A percentile compares a stretch with the other conserved stretches of the same genome.
phyloP scores from a whole-genome alignment of 2,113 vertebrate genomes.

The Columbina picui region DNA sequence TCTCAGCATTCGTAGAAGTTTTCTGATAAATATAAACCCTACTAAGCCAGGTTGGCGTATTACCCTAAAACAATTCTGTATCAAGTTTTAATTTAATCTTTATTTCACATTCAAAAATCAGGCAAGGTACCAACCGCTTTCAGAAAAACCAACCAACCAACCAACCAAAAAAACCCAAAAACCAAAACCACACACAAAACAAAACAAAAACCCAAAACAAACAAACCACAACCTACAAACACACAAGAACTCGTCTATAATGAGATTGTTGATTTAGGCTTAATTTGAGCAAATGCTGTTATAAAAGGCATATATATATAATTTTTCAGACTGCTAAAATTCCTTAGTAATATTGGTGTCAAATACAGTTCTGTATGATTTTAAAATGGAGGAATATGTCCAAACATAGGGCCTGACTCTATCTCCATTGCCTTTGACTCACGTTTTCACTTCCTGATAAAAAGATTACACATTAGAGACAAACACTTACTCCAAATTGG shows the following conservation, averaged over 20 bases:
- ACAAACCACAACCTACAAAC: neutral
- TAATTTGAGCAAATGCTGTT: neutral
- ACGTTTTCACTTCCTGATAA: neutral
- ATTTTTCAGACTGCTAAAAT: neutral
- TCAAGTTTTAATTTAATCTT: constrained; percentile 17
- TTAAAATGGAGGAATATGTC: neutral
- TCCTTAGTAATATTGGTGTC: neutral
- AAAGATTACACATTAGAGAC: neutral
- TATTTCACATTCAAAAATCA: constrained; percentile 14
- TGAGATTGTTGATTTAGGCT: neutral
- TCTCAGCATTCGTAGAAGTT: neutral
- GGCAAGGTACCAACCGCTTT: neutral
- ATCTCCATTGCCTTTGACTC: neutral
- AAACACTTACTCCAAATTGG: neutral
- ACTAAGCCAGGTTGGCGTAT: neutral
- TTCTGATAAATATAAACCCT: neutral
- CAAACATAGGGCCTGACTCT: neutral
- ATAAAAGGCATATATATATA: neutral
- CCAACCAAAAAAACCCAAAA: no score
- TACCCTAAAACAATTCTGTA: neutral
- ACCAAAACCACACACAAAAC: neutral
- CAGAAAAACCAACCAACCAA: neutral
- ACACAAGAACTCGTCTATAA: neutral
- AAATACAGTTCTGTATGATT: neutral
- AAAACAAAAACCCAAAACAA: no score